Percentiles rank a stretch among this genome's conserved stretches.
phyloP scores from a whole-genome alignment of 1,140 invertebrate species.

The Drosophila virilis region DNA sequence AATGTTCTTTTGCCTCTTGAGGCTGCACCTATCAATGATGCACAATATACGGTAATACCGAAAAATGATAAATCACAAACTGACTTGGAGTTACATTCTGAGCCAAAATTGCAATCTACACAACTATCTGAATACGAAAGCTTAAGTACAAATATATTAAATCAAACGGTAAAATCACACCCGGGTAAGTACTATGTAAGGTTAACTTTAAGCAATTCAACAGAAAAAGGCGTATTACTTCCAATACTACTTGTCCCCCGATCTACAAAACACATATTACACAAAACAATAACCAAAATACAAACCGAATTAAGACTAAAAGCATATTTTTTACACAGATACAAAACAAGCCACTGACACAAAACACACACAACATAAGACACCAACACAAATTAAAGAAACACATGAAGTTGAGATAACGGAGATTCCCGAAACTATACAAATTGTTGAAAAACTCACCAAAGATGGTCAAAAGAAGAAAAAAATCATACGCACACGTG shows the following conservation, averaged over 20 bases:
- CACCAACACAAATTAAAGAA: slow-evolving; percentile 78
- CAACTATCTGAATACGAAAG: slow-evolving; percentile 30
- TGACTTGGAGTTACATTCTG: slow-evolving; percentile 9
- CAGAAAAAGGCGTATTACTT: slow-evolving; percentile 80
- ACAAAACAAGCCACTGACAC: slow-evolving; percentile 84
- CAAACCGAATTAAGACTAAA: slow-evolving; percentile 62
- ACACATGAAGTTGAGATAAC: slow-evolving; percentile 83
- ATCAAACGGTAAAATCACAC: slow-evolving; percentile 51
- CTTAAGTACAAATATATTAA: slow-evolving; percentile 31
- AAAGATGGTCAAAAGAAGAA: slow-evolving; percentile 50
- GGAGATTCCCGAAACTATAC: slow-evolving; percentile 63
- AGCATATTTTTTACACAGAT: slow-evolving; percentile 82
- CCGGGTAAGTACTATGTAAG: slow-evolving; percentile 63
- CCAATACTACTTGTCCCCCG: slow-evolving; percentile 45
- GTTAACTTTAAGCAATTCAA: slow-evolving; percentile 49
- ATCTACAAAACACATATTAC: slow-evolving; percentile 80
- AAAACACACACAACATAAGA: slow-evolving; percentile 85
- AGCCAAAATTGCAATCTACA: slow-evolving; percentile 18
- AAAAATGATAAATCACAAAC: slow-evolving; percentile 26
- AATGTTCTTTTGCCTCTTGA: slow-evolving; percentile 16
- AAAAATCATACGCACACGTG: slow-evolving; percentile 54
- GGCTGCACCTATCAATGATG: slow-evolving; percentile 16
- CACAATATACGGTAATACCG: slow-evolving; percentile 34
- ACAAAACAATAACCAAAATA: slow-evolving; percentile 65
- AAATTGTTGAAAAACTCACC: slow-evolving; percentile 48